phyloP scores from a whole-genome alignment of 2,888 invertebrate genomes.

The Apamea crenata region DNA sequence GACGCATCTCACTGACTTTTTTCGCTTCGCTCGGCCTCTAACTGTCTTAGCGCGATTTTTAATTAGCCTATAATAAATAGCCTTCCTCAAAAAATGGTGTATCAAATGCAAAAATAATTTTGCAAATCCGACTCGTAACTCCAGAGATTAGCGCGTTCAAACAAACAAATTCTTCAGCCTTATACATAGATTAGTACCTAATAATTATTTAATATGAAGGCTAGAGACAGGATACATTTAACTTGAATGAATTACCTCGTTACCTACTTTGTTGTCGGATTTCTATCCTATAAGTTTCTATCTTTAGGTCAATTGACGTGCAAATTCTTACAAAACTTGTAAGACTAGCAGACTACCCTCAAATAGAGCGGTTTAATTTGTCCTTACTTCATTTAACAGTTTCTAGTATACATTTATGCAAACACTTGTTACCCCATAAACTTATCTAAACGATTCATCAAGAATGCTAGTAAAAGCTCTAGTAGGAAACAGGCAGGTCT shows the following conservation, averaged over 20 bases:
- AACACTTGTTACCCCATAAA: conserved; percentile 8
- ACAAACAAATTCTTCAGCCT: no score
- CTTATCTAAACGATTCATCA: conserved; percentile 44
- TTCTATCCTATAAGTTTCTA: background rate
- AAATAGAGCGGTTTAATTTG: background rate
- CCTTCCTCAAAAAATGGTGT: no score
- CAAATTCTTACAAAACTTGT: background rate
- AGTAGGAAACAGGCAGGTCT: background rate
- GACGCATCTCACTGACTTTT: no score
- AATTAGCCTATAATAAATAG: no score
- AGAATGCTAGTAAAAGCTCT: conserved; percentile 11
- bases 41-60: no score
- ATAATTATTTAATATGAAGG: background rate
- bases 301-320: background rate
- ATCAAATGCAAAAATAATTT: no score
- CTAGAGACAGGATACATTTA: background rate
- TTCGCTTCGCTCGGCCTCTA: no score
- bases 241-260: background rate
- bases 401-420: background rate
- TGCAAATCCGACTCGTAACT: no score
- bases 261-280: no score
- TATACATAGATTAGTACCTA: background rate
- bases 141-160: no score
- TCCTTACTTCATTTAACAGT: background rate
- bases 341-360: background rate